phyloP scores from a whole-genome alignment of 2,797 vertebrate species.

The Zenarchopterus dispar region DNA sequence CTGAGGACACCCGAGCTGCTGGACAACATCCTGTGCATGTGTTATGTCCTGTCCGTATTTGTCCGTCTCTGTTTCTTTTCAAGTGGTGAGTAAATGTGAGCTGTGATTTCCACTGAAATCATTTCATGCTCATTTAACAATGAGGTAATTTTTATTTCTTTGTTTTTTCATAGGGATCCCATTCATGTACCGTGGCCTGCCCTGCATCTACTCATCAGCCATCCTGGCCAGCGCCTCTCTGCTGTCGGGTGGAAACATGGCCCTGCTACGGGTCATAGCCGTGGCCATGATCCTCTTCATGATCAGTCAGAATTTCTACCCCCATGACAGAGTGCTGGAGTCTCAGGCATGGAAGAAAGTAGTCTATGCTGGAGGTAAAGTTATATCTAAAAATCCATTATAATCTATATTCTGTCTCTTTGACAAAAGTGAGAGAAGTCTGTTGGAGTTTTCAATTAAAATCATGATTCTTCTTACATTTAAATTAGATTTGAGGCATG shows the following conservation, averaged over 20 bases:
- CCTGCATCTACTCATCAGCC: conserved; percentile 90
- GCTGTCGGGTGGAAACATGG: conserved; percentile 82
- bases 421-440: too few relatives aligned
- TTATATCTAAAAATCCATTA: too few relatives aligned
- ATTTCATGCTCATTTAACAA: background rate
- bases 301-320: conserved; percentile 90
- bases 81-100: conserved; percentile 76
- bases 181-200: conserved; percentile 90
- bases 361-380: conserved; percentile 89
- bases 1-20: conserved; percentile 83
- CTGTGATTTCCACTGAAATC: background rate
- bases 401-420: too few relatives aligned
- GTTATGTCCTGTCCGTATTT: conserved; percentile 88
- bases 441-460: too few relatives aligned
- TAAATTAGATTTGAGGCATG: too few relatives aligned
- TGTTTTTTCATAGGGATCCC: conserved; percentile 79
- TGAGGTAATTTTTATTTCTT: too few relatives aligned
- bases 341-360: conserved; percentile 94
- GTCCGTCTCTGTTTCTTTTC: conserved; percentile 91
- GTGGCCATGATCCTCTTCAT: conserved; percentile 91
- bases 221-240: conserved; percentile 87
- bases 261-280: conserved; percentile 81
- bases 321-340: conserved; percentile 91
- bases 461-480: too few relatives aligned
- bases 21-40: conserved; percentile 86